Percentiles rank a stretch among this genome's conserved stretches.
These are phyloP conservation scores for Drosophila pruinosa DNA, from an alignment of 1,140 invertebrate genomes.

Conservation along the genomic window DNA sequence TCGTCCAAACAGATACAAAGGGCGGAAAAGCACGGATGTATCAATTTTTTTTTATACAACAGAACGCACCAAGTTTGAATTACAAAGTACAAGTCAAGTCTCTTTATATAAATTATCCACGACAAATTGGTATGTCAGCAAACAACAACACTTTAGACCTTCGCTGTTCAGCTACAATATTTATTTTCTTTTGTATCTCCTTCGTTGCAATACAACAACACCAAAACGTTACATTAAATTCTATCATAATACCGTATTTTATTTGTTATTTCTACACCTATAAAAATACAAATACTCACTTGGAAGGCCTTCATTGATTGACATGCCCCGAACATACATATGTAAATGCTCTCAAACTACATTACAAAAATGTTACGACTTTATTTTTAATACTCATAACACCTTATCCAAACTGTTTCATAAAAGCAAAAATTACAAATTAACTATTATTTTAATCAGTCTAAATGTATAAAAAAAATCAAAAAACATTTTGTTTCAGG, in stretches of 20 bases:
- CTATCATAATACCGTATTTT: conserved; percentile 1
- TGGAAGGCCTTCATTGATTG: conserved; percentile 16
- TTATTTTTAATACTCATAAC: conserved; percentile 22
- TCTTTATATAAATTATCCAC: background rate
- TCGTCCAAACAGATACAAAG: conserved; percentile 1
- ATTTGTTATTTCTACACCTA: conserved; percentile 26
- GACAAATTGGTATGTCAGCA: conserved; percentile 30
- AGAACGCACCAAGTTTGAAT: conserved; percentile 20
- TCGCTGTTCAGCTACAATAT: conserved; percentile 38
- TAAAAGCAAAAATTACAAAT: conserved; percentile 5
- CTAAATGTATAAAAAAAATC: conserved; percentile 78
- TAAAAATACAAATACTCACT: conserved; percentile 21
- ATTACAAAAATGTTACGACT: conserved; percentile 8
- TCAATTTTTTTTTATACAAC: conserved; percentile 18
- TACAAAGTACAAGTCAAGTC: conserved; percentile 22
- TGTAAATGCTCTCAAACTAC: conserved; percentile 70
- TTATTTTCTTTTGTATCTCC: conserved; percentile 22
- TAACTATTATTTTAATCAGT: conserved; percentile 57
- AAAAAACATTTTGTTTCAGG: conserved; percentile 86
- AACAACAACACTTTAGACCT: conserved; percentile 27
- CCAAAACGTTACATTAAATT: conserved; percentile 16
- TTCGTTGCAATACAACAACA: conserved; percentile 22
- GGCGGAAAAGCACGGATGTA: conserved; percentile 14
- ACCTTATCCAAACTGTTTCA: conserved; percentile 60
- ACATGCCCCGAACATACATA: conserved; percentile 44